These are phyloP conservation scores for Cataglyphis hispanica DNA, from an alignment of 1,140 invertebrate genomes.

Conservation along the genomic window DNA sequence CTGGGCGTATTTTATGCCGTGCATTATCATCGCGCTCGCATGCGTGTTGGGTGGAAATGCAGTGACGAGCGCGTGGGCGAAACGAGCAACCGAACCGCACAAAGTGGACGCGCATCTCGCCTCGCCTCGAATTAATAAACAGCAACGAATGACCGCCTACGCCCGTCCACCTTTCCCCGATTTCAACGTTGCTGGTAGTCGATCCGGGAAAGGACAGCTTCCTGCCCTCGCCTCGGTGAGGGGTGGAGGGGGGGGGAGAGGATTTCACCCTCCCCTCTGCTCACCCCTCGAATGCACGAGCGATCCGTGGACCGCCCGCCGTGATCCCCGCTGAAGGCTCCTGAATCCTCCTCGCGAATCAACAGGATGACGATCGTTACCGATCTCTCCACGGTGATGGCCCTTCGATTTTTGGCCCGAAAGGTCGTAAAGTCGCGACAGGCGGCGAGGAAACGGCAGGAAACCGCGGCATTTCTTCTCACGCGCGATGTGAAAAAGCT, in stretches of 20 bases:
- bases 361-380: constrained; percentile 69
- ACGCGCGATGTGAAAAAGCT: neutral
- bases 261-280: constrained; percentile 16
- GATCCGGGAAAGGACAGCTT: constrained; percentile 76
- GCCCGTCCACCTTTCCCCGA: constrained; percentile 81
- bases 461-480: constrained; percentile 28
- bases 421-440: constrained; percentile 51
- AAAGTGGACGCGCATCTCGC: constrained; percentile 82
- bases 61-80: constrained; percentile 80
- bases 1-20: constrained; percentile 71
- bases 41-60: constrained; percentile 46
- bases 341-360: constrained; percentile 65
- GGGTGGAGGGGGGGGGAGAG: too few species aligned
- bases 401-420: constrained; percentile 35
- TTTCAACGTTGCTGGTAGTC: constrained; percentile 81
- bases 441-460: neutral
- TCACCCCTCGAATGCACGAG: constrained; percentile 47
- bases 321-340: constrained; percentile 62
- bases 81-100: constrained; percentile 82
- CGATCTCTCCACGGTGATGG: constrained; percentile 47
- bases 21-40: constrained; percentile 72
- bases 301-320: constrained; percentile 70
- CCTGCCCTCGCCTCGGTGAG: constrained; percentile 4
- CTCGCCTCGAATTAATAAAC: constrained; percentile 86
- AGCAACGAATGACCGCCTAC: constrained; percentile 85